Evolutionary conservation across 2,797 vertebrate genomes (phyloP).

Genomic region (Microctenopoma steveboyesi): DNA sequence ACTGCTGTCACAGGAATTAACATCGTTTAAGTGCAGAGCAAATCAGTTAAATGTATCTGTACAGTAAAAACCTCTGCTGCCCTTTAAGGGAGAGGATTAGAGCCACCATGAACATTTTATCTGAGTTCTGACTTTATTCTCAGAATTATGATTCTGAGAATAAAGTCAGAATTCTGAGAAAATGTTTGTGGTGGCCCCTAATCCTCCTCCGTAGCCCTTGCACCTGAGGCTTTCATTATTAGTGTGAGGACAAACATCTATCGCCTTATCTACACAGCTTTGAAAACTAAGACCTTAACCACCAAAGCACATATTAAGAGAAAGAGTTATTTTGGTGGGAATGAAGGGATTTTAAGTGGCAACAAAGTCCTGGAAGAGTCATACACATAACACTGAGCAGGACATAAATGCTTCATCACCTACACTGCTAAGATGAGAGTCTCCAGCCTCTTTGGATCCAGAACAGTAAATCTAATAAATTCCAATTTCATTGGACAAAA

Average conservation of each 20-base stretch:
- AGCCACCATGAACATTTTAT: too few species aligned
- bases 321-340: constrained; percentile 1
- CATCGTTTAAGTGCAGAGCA: constrained; percentile 42
- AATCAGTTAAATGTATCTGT: constrained; percentile 41
- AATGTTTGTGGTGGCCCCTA: too few species aligned
- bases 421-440: constrained; percentile 2
- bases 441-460: constrained; percentile 25
- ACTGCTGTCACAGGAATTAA: constrained; percentile 43
- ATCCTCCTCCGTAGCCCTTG: constrained; percentile 16
- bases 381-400: constrained; percentile 5
- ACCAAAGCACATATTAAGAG: constrained; percentile 3
- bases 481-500: constrained; percentile 15
- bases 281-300: constrained; percentile 25
- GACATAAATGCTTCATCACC: background rate
- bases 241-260: constrained; percentile 34
- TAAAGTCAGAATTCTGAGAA: too few species aligned
- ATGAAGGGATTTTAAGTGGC: background rate
- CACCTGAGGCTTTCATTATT: constrained; percentile 37
- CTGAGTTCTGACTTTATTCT: too few species aligned
- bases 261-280: constrained; percentile 24
- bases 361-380: constrained; percentile 19
- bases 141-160: too few species aligned
- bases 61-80: constrained; percentile 28
- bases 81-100: background rate
- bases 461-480: constrained; percentile 34